Conservation (phyloP, 2,888 invertebrate genomes). For the Zonitis immaculata region DNA sequence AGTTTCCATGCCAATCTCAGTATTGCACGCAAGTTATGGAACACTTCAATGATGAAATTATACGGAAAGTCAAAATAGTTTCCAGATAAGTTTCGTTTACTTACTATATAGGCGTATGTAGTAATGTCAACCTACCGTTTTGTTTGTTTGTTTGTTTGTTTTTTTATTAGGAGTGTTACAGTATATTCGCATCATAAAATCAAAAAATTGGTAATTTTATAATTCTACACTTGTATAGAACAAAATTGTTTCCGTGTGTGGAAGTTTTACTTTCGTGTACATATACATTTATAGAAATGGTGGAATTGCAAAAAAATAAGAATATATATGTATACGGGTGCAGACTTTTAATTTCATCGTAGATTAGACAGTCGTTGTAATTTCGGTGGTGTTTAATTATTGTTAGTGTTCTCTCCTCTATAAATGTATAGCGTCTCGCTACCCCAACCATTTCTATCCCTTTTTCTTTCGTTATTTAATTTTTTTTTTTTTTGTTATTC, state of each 20-base stretch:
- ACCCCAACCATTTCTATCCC: constrained; percentile 3
- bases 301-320: not conserved
- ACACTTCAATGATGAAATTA: constrained; percentile 45
- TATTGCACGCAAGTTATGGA: constrained; percentile 40
- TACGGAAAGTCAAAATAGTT: constrained; percentile 40
- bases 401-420: constrained; percentile 11
- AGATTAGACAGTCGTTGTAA: constrained; percentile 21
- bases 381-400: constrained; percentile 23
- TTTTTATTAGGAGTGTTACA: no score
- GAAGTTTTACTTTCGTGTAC: no score
- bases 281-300: not conserved
- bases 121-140: not conserved
- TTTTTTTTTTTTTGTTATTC: constrained; percentile 24
- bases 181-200: no score
- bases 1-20: constrained; percentile 31
- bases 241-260: no score
- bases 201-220: no score
- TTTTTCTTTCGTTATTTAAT: constrained; percentile 18
- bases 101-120: constrained; percentile 7
- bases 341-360: constrained; percentile 22
- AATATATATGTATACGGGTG: constrained; percentile 8
- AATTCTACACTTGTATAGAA: no score
- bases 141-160: no score
- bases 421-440: constrained; percentile 9
- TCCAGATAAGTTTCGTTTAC: constrained; percentile 30